A percentile compares a stretch with the other conserved stretches of the same genome.
Evolutionary conservation across 1,140 invertebrate genomes (phyloP).

Genomic region (Hyles vespertilio): DNA sequence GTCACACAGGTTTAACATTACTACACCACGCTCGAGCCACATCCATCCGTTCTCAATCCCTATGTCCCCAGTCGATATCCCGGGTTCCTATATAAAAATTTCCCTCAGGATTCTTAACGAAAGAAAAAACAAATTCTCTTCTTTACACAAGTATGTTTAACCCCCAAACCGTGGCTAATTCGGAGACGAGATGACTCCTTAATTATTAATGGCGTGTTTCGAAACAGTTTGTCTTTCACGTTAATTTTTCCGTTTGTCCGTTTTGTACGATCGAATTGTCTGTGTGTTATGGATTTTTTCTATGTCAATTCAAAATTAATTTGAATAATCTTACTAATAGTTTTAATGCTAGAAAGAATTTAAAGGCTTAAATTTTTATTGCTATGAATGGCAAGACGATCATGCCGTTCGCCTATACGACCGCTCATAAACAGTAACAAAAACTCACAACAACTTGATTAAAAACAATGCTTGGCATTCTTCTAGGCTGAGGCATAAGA

Average conservation of each 20-base stretch:
- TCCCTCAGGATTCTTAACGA: conserved; percentile 51
- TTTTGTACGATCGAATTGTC: conserved; percentile 33
- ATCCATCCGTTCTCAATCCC: conserved; percentile 27
- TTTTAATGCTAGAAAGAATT: no score
- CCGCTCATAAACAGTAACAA: no score
- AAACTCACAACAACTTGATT: no score
- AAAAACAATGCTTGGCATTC: no score
- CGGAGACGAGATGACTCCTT: conserved; percentile 56
- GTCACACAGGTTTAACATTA: no score
- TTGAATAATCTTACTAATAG: not conserved
- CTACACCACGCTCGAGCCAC: conserved; percentile 5
- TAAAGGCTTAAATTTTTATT: no score
- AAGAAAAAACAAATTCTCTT: conserved; percentile 37
- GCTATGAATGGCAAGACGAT: no score
- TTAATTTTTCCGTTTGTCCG: conserved; percentile 45
- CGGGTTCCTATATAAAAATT: conserved; percentile 62
- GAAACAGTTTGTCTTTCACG: conserved; percentile 59
- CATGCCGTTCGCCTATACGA: not conserved
- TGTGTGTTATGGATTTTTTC: no score
- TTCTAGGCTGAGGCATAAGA: no score
- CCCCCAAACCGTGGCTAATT: conserved; percentile 65
- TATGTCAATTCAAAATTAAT: not conserved
- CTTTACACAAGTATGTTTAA: conserved; percentile 53
- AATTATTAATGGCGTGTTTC: conserved; percentile 62
- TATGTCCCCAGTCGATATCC: conserved; percentile 40